A percentile compares a stretch with the other conserved stretches of the same genome.
Conservation (phyloP, 1,140 invertebrate genomes). For the Drosophila nigromelanica region DNA sequence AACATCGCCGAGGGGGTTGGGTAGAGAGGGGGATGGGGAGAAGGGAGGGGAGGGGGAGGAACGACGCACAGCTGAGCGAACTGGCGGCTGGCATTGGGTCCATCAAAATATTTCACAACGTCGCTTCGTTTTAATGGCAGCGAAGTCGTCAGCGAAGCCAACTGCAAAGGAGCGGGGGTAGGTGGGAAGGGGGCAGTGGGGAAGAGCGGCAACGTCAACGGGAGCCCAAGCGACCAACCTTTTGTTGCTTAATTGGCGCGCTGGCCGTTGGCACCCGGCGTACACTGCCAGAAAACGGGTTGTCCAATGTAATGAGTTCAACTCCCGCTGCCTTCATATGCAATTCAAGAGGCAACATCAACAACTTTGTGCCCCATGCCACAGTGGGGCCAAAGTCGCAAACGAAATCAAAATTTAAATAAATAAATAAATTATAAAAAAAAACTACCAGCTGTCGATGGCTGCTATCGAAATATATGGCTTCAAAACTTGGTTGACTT, state of each 20-base stretch:
- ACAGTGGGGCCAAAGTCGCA: too few relatives aligned
- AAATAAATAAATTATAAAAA: too few relatives aligned
- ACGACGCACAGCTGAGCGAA: constrained; percentile 10
- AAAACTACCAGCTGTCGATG: too few relatives aligned
- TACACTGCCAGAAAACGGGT: constrained; percentile 61
- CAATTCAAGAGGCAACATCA: constrained; percentile 20
- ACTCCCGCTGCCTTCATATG: constrained; percentile 36
- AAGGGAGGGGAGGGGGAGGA: background rate
- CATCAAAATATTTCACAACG: constrained; percentile 72
- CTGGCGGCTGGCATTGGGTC: constrained; percentile 46
- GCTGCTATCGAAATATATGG: too few relatives aligned
- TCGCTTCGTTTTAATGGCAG: constrained; percentile 70
- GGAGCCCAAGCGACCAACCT: constrained; percentile 40
- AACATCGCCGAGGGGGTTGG: background rate
- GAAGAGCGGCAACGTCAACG: constrained; percentile 5
- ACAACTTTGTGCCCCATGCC: constrained; percentile 36
- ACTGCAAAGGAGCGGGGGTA: too few relatives aligned
- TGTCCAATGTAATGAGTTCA: constrained; percentile 15
- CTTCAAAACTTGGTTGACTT: too few relatives aligned
- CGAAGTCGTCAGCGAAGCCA: constrained; percentile 32
- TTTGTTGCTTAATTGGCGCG: constrained; percentile 78
- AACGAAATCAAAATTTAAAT: too few relatives aligned
- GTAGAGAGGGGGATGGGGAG: too few relatives aligned
- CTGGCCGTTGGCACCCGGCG: constrained; percentile 32
- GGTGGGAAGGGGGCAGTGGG: too few relatives aligned